A percentile compares a stretch with the other conserved stretches of the same genome.
Conservation (phyloP, 2,113 vertebrate genomes). For the Tretioscincus oriximinensis region DNA sequence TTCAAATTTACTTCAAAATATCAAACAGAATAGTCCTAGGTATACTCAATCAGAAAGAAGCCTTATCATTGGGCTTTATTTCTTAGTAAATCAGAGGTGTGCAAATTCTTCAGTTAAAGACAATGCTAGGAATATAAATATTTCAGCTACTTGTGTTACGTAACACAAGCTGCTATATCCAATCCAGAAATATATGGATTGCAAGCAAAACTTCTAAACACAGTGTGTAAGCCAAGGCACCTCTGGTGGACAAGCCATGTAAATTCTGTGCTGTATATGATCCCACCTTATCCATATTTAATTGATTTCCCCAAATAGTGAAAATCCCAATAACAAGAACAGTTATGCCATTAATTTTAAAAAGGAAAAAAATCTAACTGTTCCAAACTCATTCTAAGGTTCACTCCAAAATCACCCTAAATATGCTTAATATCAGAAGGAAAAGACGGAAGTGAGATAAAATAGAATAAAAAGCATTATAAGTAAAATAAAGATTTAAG, state of each 20-base stretch:
- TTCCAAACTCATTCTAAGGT: too few relatives aligned
- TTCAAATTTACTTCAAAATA: slow-evolving; percentile 64
- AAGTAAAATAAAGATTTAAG: too few relatives aligned
- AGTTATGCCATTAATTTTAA: too few relatives aligned
- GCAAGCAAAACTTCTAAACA: slow-evolving; percentile 5
- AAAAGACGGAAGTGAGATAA: too few relatives aligned
- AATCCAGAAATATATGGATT: background rate
- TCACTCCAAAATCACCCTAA: too few relatives aligned
- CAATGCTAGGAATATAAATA: background rate
- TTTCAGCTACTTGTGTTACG: background rate
- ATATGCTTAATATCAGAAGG: too few relatives aligned
- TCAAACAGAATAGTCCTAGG: slow-evolving; percentile 36
- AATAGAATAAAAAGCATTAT: too few relatives aligned
- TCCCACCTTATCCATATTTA: too few relatives aligned
- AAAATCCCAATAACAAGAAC: too few relatives aligned
- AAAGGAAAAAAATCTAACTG: too few relatives aligned
- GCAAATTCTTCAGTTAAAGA: background rate
- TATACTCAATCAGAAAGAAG: background rate
- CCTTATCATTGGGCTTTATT: background rate
- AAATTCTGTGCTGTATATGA: background rate
- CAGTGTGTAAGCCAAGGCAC: slow-evolving; percentile 22
- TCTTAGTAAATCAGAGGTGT: slow-evolving; percentile 5
- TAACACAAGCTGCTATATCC: background rate
- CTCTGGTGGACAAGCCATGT: slow-evolving; percentile 2
- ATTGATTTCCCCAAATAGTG: too few relatives aligned